These are phyloP conservation scores for Pao palembangensis DNA, from an alignment of 2,113 vertebrate species.

Conservation along the genomic window DNA sequence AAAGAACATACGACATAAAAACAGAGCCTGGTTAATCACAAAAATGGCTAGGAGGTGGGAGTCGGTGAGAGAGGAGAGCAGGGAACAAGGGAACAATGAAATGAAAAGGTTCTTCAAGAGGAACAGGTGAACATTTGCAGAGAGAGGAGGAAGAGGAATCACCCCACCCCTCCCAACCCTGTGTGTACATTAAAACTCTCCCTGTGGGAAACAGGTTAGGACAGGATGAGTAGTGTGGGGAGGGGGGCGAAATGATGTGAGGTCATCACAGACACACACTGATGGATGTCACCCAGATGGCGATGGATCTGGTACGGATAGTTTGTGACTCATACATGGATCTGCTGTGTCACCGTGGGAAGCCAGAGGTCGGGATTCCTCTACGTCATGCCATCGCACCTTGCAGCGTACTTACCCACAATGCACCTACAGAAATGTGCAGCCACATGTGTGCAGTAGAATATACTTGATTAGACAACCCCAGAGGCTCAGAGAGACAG, in stretches of 20 bases:
- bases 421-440: slow-evolving; percentile 26
- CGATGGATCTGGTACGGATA: slow-evolving; percentile 39
- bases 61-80: slow-evolving; percentile 21
- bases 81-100: slow-evolving; percentile 29
- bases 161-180: slow-evolving; percentile 21
- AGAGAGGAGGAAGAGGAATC: slow-evolving; percentile 34
- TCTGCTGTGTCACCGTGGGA: slow-evolving; percentile 18
- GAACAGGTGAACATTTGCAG: slow-evolving; percentile 55
- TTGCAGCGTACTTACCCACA: slow-evolving; percentile 53
- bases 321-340: slow-evolving; percentile 38
- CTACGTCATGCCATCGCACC: slow-evolving; percentile 5
- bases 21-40: slow-evolving; percentile 78
- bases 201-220: slow-evolving; percentile 55
- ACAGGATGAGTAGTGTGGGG: slow-evolving; percentile 47
- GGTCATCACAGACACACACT: slow-evolving; percentile 27
- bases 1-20: slow-evolving; percentile 81
- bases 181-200: not conserved
- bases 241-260: slow-evolving; percentile 22
- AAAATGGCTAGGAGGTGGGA: slow-evolving; percentile 48
- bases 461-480: slow-evolving; percentile 12
- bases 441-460: slow-evolving; percentile 29
- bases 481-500: slow-evolving; percentile 10
- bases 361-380: slow-evolving; percentile 22
- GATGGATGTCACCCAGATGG: slow-evolving; percentile 30
- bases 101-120: slow-evolving; percentile 19